These are phyloP conservation scores for Oxycera nigricornis DNA, from an alignment of 2,888 invertebrate species.

Conservation along the genomic window DNA sequence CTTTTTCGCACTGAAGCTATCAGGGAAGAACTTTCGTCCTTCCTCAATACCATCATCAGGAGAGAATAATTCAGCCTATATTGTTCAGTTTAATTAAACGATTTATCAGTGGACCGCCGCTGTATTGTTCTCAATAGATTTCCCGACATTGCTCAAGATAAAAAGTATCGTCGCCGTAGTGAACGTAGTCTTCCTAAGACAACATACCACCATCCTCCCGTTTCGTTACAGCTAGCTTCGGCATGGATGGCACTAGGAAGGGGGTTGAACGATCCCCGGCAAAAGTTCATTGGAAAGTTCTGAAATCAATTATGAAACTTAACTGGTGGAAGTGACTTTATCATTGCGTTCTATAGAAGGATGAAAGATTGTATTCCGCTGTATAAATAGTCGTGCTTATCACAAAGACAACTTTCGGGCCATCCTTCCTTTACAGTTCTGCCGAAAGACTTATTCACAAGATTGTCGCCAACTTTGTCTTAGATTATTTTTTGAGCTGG, in stretches of 20 bases:
- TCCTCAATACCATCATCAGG: neutral
- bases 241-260: conserved; percentile 1
- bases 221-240: neutral
- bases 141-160: neutral
- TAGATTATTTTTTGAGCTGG: neutral
- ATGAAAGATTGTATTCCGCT: neutral
- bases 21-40: no score
- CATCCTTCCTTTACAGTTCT: conserved; percentile 24
- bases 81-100: conserved; percentile 39
- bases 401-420: conserved; percentile 29
- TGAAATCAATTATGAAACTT: conserved; percentile 39
- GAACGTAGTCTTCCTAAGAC: conserved; percentile 11
- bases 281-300: conserved; percentile 35
- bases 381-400: conserved; percentile 35
- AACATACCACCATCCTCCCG: neutral
- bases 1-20: neutral
- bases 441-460: neutral
- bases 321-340: conserved; percentile 37
- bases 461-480: conserved; percentile 27
- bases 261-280: no score
- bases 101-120: conserved; percentile 35
- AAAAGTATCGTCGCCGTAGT: conserved; percentile 5
- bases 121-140: conserved; percentile 32
- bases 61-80: conserved; percentile 6
- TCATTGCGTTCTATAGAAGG: conserved; percentile 19